These are phyloP conservation scores for Dryobota labecula DNA, from an alignment of 2,888 invertebrate genomes.

Conservation along the genomic window DNA sequence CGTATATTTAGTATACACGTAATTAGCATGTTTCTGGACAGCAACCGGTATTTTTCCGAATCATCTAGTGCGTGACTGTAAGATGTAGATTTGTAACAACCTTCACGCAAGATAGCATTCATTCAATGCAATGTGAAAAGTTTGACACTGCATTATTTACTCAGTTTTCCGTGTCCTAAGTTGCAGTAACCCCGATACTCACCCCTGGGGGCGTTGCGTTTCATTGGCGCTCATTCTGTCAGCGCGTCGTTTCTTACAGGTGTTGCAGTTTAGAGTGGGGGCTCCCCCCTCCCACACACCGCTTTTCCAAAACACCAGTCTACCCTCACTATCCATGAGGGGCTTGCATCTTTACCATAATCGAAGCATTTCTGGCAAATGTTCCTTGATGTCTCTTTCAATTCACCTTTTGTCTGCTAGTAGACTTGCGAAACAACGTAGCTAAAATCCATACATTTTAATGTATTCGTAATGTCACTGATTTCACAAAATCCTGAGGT, in stretches of 20 bases:
- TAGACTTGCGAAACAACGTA: conserved; percentile 16
- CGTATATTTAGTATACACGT: conserved; percentile 33
- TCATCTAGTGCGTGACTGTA: conserved; percentile 38
- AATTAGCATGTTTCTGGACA: conserved; percentile 24
- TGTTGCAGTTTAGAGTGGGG: conserved; percentile 85
- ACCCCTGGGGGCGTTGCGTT: conserved; percentile 80
- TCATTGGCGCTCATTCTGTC: conserved; percentile 86
- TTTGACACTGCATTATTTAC: not conserved
- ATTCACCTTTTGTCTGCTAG: conserved; percentile 21
- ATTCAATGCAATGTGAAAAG: conserved; percentile 1
- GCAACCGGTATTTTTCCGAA: conserved; percentile 29
- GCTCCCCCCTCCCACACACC: conserved; percentile 87
- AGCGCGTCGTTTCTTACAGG: conserved; percentile 86
- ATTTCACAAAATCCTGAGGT: conserved; percentile 64
- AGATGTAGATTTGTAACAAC: conserved; percentile 39
- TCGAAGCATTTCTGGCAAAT: conserved; percentile 46
- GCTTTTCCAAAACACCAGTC: conserved; percentile 87
- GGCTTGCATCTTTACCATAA: conserved; percentile 70
- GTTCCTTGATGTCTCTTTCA: conserved; percentile 14
- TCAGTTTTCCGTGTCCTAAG: conserved; percentile 5
- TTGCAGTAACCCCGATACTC: conserved; percentile 65
- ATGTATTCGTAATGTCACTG: conserved; percentile 52
- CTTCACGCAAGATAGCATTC: conserved; percentile 14
- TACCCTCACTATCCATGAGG: conserved; percentile 87
- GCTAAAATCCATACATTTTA: conserved; percentile 17